Evolutionary conservation across 2,888 invertebrate genomes (phyloP).

Genomic region (Perdita meconis): DNA sequence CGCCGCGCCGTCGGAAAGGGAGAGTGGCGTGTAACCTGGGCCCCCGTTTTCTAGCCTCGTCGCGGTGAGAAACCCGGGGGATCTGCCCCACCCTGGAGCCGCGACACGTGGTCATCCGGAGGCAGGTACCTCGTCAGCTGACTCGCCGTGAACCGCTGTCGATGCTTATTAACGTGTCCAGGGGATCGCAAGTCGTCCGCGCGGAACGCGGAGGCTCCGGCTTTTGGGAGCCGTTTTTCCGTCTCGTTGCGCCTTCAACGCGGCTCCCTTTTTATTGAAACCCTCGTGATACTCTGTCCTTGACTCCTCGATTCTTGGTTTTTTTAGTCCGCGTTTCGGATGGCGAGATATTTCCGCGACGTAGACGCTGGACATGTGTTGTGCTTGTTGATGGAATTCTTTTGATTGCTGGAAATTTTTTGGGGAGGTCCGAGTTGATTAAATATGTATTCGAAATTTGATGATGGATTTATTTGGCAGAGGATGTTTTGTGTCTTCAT

Average conservation of each 20-base stretch:
- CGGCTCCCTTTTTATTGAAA: too few species aligned
- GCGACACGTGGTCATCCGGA: conserved; percentile 73
- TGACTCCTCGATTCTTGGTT: too few species aligned
- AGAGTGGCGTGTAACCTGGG: conserved; percentile 26
- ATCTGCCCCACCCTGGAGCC: conserved; percentile 59
- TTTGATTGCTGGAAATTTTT: too few species aligned
- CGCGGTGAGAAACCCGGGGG: conserved; percentile 43
- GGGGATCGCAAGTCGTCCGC: conserved; percentile 22
- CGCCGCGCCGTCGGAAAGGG: conserved; percentile 42
- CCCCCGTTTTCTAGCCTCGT: conserved; percentile 37
- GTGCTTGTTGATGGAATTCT: too few species aligned
- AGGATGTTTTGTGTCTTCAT: too few species aligned
- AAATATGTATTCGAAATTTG: too few species aligned
- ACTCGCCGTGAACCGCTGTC: conserved; percentile 57
- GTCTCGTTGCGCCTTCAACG: background rate
- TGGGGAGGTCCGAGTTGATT: too few species aligned
- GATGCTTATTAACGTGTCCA: conserved; percentile 63
- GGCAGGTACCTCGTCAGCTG: conserved; percentile 71
- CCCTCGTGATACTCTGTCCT: too few species aligned
- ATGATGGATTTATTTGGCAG: too few species aligned
- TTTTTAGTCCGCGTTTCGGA: too few species aligned
- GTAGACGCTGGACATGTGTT: too few species aligned
- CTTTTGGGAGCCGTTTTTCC: conserved; percentile 16
- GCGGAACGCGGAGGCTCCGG: conserved; percentile 10
- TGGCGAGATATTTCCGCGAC: too few species aligned